A percentile compares a stretch with the other conserved stretches of the same genome.
phyloP scores from a whole-genome alignment of 1,140 invertebrate species.

The Neoseiulus cucumeris region DNA sequence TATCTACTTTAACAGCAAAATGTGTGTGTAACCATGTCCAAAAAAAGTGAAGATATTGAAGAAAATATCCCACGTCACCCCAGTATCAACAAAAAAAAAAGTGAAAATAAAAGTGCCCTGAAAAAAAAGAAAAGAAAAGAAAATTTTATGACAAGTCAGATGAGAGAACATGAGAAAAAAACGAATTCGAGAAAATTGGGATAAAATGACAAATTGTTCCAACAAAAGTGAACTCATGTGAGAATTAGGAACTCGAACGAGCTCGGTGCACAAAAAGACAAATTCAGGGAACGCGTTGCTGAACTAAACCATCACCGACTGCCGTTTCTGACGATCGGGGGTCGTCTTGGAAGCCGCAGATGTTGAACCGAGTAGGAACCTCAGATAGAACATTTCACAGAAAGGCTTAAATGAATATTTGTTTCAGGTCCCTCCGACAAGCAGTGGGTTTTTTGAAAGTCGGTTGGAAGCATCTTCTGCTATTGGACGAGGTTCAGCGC shows the following conservation, averaged over 20 bases:
- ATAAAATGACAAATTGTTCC: constrained; percentile 12
- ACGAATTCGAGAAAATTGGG: constrained; percentile 4
- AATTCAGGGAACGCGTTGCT: too few relatives aligned
- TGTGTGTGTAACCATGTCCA: neutral
- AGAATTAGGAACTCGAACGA: constrained; percentile 1
- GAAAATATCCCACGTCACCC: neutral
- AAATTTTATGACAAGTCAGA: neutral
- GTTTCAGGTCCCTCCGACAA: neutral
- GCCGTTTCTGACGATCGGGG: too few relatives aligned
- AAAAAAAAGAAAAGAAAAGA: neutral
- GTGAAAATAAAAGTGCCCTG: neutral
- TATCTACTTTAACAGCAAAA: neutral
- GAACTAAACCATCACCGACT: too few relatives aligned
- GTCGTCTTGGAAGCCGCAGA: too few relatives aligned
- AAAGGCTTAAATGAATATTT: too few relatives aligned
- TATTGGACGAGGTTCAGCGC: neutral
- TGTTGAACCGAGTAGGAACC: too few relatives aligned
- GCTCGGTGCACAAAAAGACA: too few relatives aligned
- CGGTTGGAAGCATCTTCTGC: neutral
- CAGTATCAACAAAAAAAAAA: constrained; percentile 14
- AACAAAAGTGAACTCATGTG: too few relatives aligned
- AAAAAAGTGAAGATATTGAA: neutral
- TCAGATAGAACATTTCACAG: too few relatives aligned
- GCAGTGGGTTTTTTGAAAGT: neutral
- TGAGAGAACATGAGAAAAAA: constrained; percentile 9